Evolutionary conservation across 2,888 invertebrate genomes (phyloP).

Genomic region (Ophion ellenae): DNA sequence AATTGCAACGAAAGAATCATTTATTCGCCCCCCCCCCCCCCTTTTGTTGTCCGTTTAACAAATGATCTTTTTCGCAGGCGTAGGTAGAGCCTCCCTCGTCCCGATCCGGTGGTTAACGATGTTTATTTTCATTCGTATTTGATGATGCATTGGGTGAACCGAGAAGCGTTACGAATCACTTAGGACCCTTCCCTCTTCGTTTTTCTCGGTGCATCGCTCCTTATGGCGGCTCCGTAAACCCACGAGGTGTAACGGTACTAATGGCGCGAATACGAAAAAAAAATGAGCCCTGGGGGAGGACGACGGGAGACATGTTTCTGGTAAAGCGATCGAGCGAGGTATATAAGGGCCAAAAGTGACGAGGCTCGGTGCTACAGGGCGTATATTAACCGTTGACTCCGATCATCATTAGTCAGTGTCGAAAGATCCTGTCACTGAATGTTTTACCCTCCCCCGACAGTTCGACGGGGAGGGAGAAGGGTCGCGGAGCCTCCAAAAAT

Average conservation of each 20-base stretch:
- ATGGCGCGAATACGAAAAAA: conserved; percentile 53
- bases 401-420: conserved; percentile 79
- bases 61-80: conserved; percentile 45
- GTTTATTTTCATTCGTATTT: conserved; percentile 74
- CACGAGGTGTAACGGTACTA: conserved; percentile 49
- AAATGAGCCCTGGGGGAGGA: not conserved
- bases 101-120: conserved; percentile 68
- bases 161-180: conserved; percentile 71
- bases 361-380: conserved; percentile 61
- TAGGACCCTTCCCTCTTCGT: conserved; percentile 40
- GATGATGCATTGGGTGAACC: conserved; percentile 74
- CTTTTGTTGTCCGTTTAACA: conserved; percentile 11
- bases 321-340: conserved; percentile 19
- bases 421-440: conserved; percentile 75
- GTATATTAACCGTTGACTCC: conserved; percentile 77
- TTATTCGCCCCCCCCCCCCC: not conserved
- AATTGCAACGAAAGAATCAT: conserved; percentile 25
- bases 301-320: conserved; percentile 53
- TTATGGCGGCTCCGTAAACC: conserved; percentile 47
- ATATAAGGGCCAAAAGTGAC: conserved; percentile 48
- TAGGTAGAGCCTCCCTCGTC: conserved; percentile 28
- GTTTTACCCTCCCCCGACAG: conserved; percentile 64
- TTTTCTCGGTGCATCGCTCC: conserved; percentile 28
- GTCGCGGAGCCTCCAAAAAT: conserved; percentile 64
- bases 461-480: not conserved